These are phyloP conservation scores for Amphilophus citrinellus DNA, from an alignment of 2,113 vertebrate species.

Conservation along the genomic window DNA sequence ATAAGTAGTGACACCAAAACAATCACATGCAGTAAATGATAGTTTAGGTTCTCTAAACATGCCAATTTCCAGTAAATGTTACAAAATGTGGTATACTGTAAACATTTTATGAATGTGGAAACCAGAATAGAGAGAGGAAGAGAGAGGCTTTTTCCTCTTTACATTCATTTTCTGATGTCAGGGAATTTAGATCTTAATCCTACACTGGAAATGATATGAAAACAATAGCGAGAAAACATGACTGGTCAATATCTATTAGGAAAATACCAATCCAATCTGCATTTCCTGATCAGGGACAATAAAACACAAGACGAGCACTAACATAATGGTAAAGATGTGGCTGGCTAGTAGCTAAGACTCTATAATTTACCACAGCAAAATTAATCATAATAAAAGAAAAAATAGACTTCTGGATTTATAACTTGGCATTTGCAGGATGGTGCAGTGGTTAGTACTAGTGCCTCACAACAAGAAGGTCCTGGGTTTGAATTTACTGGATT, in stretches of 20 bases:
- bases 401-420: background rate
- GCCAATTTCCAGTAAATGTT: background rate
- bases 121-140: background rate
- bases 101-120: background rate
- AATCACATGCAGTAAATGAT: background rate
- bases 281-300: conserved; percentile 1
- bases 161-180: background rate
- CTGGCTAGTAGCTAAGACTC: background rate
- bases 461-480: background rate
- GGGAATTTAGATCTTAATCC: background rate
- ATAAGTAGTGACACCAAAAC: background rate
- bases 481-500: background rate
- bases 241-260: background rate
- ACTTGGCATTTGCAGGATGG: background rate
- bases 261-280: background rate
- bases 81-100: background rate
- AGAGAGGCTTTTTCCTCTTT: background rate
- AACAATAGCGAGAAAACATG: background rate
- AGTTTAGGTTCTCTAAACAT: background rate
- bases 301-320: background rate
- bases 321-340: background rate
- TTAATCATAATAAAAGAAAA: background rate
- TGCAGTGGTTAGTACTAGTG: background rate
- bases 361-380: background rate
- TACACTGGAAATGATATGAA: background rate